These are phyloP conservation scores for Ernsta delagoae DNA, from an alignment of 2,888 invertebrate species.

Conservation along the genomic window DNA sequence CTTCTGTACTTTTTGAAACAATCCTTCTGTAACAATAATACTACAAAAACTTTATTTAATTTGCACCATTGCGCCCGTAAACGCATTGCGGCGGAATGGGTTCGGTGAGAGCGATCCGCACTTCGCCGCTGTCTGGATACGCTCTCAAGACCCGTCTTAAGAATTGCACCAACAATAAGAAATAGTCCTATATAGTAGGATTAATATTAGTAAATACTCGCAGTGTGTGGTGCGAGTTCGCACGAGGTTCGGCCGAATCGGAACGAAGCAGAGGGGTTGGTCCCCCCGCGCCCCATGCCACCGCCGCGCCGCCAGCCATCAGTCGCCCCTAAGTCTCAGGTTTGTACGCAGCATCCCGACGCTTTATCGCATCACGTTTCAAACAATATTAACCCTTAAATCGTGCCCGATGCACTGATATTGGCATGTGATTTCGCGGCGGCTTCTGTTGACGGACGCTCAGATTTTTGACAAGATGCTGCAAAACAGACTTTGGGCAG, in stretches of 20 bases:
- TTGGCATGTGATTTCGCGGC: slow-evolving; percentile 48
- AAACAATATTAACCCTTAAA: slow-evolving; percentile 46
- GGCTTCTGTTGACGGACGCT: slow-evolving; percentile 24
- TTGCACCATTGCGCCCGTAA: background rate
- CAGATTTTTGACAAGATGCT: slow-evolving; percentile 41
- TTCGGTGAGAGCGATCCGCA: background rate
- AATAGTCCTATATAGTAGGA: slow-evolving; percentile 1
- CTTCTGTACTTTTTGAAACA: slow-evolving; percentile 12
- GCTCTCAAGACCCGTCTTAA: slow-evolving; percentile 9
- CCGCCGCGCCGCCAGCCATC: slow-evolving; percentile 62
- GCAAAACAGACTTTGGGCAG: slow-evolving; percentile 42
- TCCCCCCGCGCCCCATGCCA: slow-evolving; percentile 66
- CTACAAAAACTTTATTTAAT: background rate
- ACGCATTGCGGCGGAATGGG: too few species aligned
- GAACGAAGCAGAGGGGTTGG: slow-evolving; percentile 54
- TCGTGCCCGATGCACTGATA: slow-evolving; percentile 39
- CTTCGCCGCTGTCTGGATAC: background rate
- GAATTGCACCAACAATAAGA: slow-evolving; percentile 21
- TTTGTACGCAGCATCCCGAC: slow-evolving; percentile 78
- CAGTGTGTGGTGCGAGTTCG: slow-evolving; percentile 40
- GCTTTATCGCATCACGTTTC: slow-evolving; percentile 55
- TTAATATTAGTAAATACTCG: too few species aligned
- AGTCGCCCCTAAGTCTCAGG: slow-evolving; percentile 82
- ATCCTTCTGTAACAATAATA: slow-evolving; percentile 3
- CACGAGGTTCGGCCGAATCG: slow-evolving; percentile 49